Evolutionary conservation across 2,113 vertebrate genomes (phyloP).

Genomic region (Austrofundulus limnaeus): DNA sequence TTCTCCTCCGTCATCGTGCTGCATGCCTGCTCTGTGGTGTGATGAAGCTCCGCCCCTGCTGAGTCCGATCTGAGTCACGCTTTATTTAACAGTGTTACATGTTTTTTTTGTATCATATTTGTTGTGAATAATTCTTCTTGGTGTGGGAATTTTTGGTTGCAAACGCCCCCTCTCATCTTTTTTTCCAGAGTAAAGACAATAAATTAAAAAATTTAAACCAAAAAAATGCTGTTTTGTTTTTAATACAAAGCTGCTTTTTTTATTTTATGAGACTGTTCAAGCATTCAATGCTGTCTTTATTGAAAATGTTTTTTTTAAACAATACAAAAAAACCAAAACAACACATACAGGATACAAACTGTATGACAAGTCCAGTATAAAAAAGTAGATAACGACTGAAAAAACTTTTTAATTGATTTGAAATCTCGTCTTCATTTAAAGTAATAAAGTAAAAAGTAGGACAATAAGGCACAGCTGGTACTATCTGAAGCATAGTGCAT

Average conservation of each 20-base stretch:
- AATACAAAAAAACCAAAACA: constrained; percentile 78
- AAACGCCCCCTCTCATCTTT: constrained; percentile 82
- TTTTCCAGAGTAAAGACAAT: constrained; percentile 74
- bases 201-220: constrained; percentile 63
- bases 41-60: constrained; percentile 80
- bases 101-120: constrained; percentile 90
- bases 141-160: constrained; percentile 87
- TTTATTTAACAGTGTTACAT: constrained; percentile 93
- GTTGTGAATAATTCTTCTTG: constrained; percentile 89
- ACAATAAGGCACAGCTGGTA: constrained; percentile 95
- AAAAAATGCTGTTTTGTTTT: constrained; percentile 6
- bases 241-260: background rate
- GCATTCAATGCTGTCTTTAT: too few species aligned
- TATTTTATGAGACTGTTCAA: too few species aligned
- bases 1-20: constrained; percentile 47
- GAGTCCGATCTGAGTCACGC: constrained; percentile 70
- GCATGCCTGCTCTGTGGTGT: too few species aligned
- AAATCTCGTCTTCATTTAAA: constrained; percentile 80
- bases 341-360: constrained; percentile 78
- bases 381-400: constrained; percentile 78
- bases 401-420: constrained; percentile 75
- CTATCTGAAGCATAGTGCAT: constrained; percentile 88
- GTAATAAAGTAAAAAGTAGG: constrained; percentile 77
- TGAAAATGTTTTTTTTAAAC: constrained; percentile 21
- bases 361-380: constrained; percentile 78